Conservation (phyloP, 2,797 vertebrate genomes). For the Anisognathus igniventris region DNA sequence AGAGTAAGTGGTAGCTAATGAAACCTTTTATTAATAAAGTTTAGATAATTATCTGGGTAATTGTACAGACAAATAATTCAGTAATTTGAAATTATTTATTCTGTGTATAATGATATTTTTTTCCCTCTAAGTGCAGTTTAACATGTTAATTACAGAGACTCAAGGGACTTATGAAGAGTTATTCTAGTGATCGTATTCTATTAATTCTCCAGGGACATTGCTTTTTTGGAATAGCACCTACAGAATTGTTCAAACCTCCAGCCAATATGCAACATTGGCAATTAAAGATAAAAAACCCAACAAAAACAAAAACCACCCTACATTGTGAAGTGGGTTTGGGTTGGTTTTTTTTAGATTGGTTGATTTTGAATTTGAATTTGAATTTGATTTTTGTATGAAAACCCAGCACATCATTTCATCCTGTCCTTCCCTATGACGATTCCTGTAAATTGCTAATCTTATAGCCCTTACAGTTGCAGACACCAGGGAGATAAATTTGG, state of each 20-base stretch:
- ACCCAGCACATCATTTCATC: not conserved
- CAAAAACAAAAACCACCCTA: rapidly evolving
- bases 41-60: constrained; percentile 73
- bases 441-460: not conserved
- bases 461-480: not conserved
- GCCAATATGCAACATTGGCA: not conserved
- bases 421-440: not conserved
- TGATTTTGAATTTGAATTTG: not conserved
- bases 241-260: not conserved
- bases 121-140: constrained; percentile 69
- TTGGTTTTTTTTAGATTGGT: not conserved
- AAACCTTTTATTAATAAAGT: constrained; percentile 71
- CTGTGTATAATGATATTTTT: constrained; percentile 70
- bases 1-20: constrained; percentile 41
- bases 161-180: constrained; percentile 63
- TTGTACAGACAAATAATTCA: constrained; percentile 73
- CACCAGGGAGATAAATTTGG: not conserved
- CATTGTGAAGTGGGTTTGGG: rapidly evolving
- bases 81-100: constrained; percentile 72
- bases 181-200: constrained; percentile 48
- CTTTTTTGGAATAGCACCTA: constrained; percentile 46
- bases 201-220: constrained; percentile 66
- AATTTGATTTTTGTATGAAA: not conserved
- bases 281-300: not conserved
- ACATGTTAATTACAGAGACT: constrained; percentile 69